Conservation (phyloP, 2,888 invertebrate genomes). For the Pyrrhia umbra region DNA sequence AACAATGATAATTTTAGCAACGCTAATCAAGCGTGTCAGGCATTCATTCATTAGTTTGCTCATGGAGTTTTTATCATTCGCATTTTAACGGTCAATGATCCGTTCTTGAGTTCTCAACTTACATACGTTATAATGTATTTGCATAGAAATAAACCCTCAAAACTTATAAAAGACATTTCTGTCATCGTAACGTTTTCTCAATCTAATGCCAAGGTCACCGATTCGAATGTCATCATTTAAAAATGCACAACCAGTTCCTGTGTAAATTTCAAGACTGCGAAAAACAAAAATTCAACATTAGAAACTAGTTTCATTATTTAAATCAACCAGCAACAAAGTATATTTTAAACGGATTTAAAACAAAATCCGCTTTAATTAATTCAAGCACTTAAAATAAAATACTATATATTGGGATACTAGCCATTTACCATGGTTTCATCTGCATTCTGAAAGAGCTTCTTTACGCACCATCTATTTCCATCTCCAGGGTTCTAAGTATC, state of each 20-base stretch:
- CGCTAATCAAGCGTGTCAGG: conserved; percentile 48
- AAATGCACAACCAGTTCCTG: conserved; percentile 18
- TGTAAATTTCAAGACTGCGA: conserved; percentile 15
- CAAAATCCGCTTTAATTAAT: conserved; percentile 49
- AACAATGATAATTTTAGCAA: conserved; percentile 52
- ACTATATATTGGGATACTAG: conserved; percentile 1
- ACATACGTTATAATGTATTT: not conserved
- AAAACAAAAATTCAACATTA: conserved; percentile 30
- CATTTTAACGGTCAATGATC: conserved; percentile 34
- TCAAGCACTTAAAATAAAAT: conserved; percentile 41
- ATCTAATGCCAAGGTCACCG: conserved; percentile 26
- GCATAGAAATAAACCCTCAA: not conserved
- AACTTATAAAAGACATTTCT: conserved; percentile 3
- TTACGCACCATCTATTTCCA: no score
- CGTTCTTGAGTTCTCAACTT: not conserved
- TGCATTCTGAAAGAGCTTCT: no score
- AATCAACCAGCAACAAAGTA: conserved; percentile 18
- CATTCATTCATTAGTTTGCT: conserved; percentile 40
- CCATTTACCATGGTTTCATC: no score
- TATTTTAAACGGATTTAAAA: conserved; percentile 19
- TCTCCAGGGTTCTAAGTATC: no score
- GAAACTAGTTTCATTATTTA: conserved; percentile 24
- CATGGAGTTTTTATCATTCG: conserved; percentile 25
- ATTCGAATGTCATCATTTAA: conserved; percentile 10
- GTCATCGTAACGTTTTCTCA: not conserved